Evolutionary conservation across 2,113 vertebrate genomes (phyloP).

Genomic region (Lagenorhynchus albirostris): DNA sequence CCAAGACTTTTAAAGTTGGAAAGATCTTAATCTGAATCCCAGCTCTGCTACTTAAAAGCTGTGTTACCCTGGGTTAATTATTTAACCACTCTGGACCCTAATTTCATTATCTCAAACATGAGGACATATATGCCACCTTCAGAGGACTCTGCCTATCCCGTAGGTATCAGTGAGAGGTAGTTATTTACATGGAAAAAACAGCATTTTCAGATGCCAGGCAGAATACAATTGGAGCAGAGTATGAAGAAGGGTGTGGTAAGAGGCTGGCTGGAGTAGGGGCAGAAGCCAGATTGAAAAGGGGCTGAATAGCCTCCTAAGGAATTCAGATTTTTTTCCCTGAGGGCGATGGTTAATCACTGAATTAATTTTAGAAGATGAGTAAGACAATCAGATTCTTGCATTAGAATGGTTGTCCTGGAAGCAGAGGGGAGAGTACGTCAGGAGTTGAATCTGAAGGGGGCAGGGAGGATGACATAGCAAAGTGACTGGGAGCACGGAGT

Average conservation of each 20-base stretch:
- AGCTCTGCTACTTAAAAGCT: not conserved
- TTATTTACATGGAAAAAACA: not conserved
- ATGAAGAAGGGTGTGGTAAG: not conserved
- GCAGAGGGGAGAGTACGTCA: not conserved
- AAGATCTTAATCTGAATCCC: not conserved
- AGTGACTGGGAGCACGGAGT: not conserved
- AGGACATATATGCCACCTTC: not conserved
- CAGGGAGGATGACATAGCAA: not conserved
- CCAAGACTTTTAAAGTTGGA: not conserved
- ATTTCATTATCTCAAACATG: not conserved
- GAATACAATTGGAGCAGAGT: not conserved
- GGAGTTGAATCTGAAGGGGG: not conserved
- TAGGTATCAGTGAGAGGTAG: not conserved
- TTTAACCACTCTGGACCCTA: not conserved
- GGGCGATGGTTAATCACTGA: not conserved
- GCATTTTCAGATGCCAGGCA: not conserved
- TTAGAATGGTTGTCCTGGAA: not conserved
- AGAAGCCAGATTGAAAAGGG: not conserved
- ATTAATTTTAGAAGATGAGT: constrained; percentile 24
- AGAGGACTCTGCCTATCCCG: not conserved
- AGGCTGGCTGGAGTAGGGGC: not conserved
- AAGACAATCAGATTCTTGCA: not conserved
- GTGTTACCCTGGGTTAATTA: not conserved
- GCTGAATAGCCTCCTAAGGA: not conserved
- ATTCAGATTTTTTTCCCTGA: not conserved